Evolutionary conservation across 2,113 vertebrate genomes (phyloP), one percentile per base, ranked within the genome.

Genomic region (Passer montanus): DNA sequence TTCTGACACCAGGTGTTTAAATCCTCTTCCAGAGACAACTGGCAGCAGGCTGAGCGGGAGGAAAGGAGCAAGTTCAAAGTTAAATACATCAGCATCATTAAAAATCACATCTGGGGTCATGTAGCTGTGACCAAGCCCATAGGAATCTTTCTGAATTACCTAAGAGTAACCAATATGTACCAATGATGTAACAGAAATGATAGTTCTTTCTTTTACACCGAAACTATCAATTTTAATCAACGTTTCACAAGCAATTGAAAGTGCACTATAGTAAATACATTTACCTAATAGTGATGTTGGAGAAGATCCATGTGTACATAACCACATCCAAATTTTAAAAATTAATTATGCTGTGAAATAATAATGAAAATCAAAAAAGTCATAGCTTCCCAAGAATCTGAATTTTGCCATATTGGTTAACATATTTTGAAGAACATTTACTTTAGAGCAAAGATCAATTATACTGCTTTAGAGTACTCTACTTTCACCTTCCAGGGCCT

Each of bases 221-320:
- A 66, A 85, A 94, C 59, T 16, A 39, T 6, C 6, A 44, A 2
- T 55, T 88, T 68, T 58, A 74, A 39, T 87, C 60, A 46, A 52
- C 1, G 22, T 75, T 93, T 83, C 23, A 23, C 24, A 37, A 15
- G 31, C 24, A 50, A 24, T 31, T 82, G 50, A 30, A 62, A 35
- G 27, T 23, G 15, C 6, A 30, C 2, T 31, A 12, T 0, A 0
- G 7, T 73, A 55, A 83, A 66, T 69, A 27, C 6, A 46, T 19
- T 13, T 83, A 27, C 21, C 11, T 50, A 56, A 31, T 15, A n/a
- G 8, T 15, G 4, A 4, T 50, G 13, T 1, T 52, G 22, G 6
- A 26, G 30, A 74, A 50, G 70, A 75, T 11, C 30, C 0, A 0
- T 33, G 7, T 37, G 3, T 23, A 59, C 33, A 77, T 6, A 62